A percentile compares a stretch with the other conserved stretches of the same genome.
phyloP scores from a whole-genome alignment of 2,888 invertebrate genomes.

The Steinernema hermaphroditum region DNA sequence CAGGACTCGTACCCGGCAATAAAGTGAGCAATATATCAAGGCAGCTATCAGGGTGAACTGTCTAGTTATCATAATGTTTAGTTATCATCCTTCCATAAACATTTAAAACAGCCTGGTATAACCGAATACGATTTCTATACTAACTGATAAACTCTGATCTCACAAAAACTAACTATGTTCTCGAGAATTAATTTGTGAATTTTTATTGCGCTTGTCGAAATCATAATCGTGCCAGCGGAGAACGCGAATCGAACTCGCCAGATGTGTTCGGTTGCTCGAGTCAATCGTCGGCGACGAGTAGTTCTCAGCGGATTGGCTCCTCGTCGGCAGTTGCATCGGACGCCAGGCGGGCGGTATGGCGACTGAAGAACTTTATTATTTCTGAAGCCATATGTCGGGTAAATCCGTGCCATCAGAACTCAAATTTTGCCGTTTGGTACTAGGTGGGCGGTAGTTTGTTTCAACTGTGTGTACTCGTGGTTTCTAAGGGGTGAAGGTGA shows the following conservation, averaged over 20 bases:
- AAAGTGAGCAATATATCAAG: too few species aligned
- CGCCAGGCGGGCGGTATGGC: background rate
- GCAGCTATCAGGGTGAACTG: too few species aligned
- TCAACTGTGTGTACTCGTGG: too few species aligned
- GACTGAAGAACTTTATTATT: constrained; percentile 15
- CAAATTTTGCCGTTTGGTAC: background rate
- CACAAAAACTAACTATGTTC: too few species aligned
- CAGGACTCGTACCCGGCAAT: too few species aligned
- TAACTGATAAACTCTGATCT: too few species aligned
- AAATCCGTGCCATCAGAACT: constrained; percentile 10
- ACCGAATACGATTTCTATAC: too few species aligned
- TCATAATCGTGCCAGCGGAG: background rate
- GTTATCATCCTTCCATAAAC: background rate
- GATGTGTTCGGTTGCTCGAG: constrained; percentile 8
- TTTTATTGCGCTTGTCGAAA: constrained; percentile 18
- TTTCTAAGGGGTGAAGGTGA: too few species aligned
- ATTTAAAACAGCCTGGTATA: background rate
- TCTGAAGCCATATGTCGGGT: constrained; percentile 23
- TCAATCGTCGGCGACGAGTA: background rate
- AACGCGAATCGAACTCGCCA: constrained; percentile 4
- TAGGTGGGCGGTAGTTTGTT: too few species aligned
- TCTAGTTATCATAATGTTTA: too few species aligned
- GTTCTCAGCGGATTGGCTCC: background rate
- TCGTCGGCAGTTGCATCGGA: background rate
- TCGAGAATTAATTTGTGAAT: too few species aligned